phyloP scores from a whole-genome alignment of 2,888 invertebrate species.

The Dryococelus australis region DNA sequence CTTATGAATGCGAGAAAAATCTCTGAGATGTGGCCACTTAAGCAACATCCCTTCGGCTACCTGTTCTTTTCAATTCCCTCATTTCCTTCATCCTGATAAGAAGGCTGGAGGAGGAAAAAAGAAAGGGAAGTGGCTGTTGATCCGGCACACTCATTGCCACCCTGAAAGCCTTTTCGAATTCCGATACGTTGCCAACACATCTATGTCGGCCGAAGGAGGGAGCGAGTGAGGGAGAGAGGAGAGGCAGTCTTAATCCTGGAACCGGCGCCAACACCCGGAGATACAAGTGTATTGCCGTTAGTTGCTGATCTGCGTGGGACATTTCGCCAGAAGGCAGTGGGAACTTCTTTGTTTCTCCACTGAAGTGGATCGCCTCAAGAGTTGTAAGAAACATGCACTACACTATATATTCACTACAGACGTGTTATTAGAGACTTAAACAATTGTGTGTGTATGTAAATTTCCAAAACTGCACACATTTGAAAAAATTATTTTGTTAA shows the following conservation, averaged over 20 bases:
- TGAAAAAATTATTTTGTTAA: too few relatives aligned
- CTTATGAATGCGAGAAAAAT: too few relatives aligned
- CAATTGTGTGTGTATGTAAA: too few relatives aligned
- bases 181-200: not conserved
- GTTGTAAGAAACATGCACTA: too few relatives aligned
- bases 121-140: not conserved
- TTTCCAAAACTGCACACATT: too few relatives aligned
- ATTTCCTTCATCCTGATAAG: not conserved
- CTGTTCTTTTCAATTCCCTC: not conserved
- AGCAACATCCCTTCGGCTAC: not conserved
- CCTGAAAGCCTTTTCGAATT: not conserved
- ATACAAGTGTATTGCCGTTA: not conserved
- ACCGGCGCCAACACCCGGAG: not conserved
- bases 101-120: not conserved
- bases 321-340: not conserved
- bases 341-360: too few relatives aligned
- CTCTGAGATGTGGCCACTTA: not conserved
- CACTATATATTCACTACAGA: too few relatives aligned
- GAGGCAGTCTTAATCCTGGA: not conserved
- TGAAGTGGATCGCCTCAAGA: too few relatives aligned
- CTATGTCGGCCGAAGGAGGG: not conserved
- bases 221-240: not conserved
- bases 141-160: not conserved
- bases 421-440: too few relatives aligned
- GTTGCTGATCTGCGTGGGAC: not conserved